Evolutionary conservation across 2,888 invertebrate species (phyloP).

Genomic region (Perdita meconis): DNA sequence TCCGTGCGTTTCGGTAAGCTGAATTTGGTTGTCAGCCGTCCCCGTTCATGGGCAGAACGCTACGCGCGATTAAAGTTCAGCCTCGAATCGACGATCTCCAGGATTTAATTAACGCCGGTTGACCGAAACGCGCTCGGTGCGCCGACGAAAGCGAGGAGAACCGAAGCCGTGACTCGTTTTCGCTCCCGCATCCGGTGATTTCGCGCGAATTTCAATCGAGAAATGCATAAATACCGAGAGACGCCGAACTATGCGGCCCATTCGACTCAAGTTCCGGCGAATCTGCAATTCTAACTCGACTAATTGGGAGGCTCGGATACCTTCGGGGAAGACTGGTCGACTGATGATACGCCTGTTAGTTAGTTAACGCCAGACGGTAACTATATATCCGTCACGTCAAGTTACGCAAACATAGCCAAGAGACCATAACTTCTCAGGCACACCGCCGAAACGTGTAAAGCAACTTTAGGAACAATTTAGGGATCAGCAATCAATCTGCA

Average conservation of each 20-base stretch:
- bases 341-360: conserved; percentile 71
- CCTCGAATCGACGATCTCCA: neutral
- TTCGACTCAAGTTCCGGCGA: conserved; percentile 54
- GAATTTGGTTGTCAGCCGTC: neutral
- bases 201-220: neutral
- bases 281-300: conserved; percentile 75
- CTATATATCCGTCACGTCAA: conserved; percentile 67
- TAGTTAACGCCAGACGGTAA: conserved; percentile 67
- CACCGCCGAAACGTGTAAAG: conserved; percentile 56
- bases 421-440: conserved; percentile 63
- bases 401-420: conserved; percentile 66
- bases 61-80: neutral
- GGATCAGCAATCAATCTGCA: conserved; percentile 69
- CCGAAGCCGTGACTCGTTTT: no score
- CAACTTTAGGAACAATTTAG: conserved; percentile 69
- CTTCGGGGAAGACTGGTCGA: conserved; percentile 55
- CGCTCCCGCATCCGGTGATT: neutral
- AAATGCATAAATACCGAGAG: conserved; percentile 28
- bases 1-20: conserved; percentile 1
- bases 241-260: conserved; percentile 7
- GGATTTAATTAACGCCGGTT: conserved; percentile 19
- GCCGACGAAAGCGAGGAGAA: neutral
- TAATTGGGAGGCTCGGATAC: conserved; percentile 73
- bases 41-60: neutral
- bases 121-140: neutral